phyloP scores from a whole-genome alignment of 2,113 vertebrate genomes.

The Callipepla squamata region DNA sequence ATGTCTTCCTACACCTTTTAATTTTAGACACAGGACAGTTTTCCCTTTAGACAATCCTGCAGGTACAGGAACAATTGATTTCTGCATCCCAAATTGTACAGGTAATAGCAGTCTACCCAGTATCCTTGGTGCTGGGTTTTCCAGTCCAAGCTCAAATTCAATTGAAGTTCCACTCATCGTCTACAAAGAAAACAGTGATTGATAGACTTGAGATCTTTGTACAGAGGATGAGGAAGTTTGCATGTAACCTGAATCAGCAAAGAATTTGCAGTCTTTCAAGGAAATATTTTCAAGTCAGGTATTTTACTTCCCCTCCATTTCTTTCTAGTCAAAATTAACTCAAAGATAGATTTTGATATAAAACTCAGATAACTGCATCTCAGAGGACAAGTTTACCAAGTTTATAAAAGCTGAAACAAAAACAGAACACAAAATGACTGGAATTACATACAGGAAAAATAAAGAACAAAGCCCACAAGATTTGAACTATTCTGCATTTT shows the following conservation, averaged over 20 bases:
- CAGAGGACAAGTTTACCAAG: background rate
- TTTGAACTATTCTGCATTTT: background rate
- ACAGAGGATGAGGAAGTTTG: background rate
- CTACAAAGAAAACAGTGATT: background rate
- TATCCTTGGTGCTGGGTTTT: background rate
- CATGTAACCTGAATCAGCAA: background rate
- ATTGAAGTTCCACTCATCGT: background rate
- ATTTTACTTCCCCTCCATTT: background rate
- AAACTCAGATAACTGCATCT: background rate
- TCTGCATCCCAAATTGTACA: background rate
- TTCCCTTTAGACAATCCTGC: background rate
- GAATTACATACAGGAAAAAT: background rate
- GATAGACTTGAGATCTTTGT: background rate
- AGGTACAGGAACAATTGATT: slow-evolving; percentile 30
- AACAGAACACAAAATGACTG: background rate
- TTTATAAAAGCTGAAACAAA: background rate
- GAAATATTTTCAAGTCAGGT: background rate
- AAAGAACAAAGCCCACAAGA: background rate
- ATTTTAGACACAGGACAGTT: slow-evolving; percentile 30
- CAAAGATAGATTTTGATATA: background rate
- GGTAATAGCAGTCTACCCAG: background rate
- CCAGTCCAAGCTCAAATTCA: background rate
- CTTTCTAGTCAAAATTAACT: background rate
- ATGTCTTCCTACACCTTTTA: background rate
- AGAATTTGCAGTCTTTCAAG: background rate